These are phyloP conservation scores for Callipepla californica DNA, from an alignment of 2,113 vertebrate genomes.

Conservation along the genomic window DNA sequence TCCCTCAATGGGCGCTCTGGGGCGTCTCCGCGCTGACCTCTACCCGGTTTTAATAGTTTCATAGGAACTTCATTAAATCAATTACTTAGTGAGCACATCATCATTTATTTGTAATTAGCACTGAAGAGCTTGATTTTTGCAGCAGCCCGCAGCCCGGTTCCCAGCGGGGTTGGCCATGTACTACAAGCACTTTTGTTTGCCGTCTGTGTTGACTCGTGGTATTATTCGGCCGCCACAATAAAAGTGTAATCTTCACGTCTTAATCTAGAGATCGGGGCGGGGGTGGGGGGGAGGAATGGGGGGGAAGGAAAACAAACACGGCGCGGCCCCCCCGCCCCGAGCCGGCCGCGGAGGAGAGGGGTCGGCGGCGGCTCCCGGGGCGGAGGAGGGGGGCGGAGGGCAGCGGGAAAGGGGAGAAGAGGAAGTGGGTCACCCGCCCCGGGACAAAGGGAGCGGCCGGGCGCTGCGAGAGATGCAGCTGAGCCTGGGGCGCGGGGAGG, in stretches of 20 bases:
- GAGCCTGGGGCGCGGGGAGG: background rate
- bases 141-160: slow-evolving; percentile 73
- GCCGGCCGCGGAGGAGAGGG: background rate
- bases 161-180: slow-evolving; percentile 78
- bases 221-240: slow-evolving; percentile 75
- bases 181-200: slow-evolving; percentile 78
- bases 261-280: slow-evolving; percentile 71
- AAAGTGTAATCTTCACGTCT: slow-evolving; percentile 78
- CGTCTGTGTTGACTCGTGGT: slow-evolving; percentile 78
- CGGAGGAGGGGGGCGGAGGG: background rate
- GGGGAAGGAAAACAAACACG: slow-evolving; percentile 76
- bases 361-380: background rate
- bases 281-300: background rate
- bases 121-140: slow-evolving; percentile 78
- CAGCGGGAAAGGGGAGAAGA: background rate
- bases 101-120: slow-evolving; percentile 88
- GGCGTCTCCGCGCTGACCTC: slow-evolving; percentile 88
- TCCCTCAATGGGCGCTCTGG: slow-evolving; percentile 87
- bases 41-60: slow-evolving; percentile 89
- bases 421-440: slow-evolving; percentile 25
- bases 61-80: slow-evolving; percentile 95
- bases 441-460: slow-evolving; percentile 30
- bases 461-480: background rate
- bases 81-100: slow-evolving; percentile 90
- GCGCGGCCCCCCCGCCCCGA: background rate